Conservation (phyloP, 1,140 invertebrate species). For the Gryllus bimaculatus region DNA sequence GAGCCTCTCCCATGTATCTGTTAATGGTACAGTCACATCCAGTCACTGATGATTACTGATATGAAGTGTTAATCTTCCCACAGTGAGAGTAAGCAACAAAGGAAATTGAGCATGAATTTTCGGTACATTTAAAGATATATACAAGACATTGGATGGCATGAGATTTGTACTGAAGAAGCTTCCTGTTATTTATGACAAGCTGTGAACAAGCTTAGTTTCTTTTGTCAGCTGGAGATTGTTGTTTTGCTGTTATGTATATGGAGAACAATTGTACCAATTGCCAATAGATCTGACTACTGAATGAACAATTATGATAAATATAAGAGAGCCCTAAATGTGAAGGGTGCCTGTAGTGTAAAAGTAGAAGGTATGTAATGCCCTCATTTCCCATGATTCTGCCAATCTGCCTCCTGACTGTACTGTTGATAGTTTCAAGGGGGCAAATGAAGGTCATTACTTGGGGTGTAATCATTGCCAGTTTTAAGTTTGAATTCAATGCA, state of each 20-base stretch:
- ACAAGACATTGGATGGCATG: background rate
- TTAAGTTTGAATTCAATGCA: background rate
- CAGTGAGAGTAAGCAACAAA: constrained; percentile 4
- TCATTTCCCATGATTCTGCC: background rate
- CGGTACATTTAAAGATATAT: background rate
- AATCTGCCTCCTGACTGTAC: constrained; percentile 7
- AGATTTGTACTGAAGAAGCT: background rate
- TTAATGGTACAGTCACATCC: background rate
- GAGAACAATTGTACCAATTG: background rate
- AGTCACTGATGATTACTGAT: background rate
- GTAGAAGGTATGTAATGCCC: background rate
- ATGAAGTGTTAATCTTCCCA: background rate
- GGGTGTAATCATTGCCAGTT: background rate
- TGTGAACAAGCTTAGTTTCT: constrained; percentile 4
- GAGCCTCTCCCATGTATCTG: background rate
- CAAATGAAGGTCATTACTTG: background rate
- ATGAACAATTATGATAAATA: background rate
- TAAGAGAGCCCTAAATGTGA: background rate
- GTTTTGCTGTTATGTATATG: background rate
- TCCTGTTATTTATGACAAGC: background rate
- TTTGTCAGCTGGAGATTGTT: background rate
- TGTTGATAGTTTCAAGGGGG: constrained; percentile 10
- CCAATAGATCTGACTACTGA: background rate
- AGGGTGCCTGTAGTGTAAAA: background rate
- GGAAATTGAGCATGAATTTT: constrained; percentile 5